phyloP scores from a whole-genome alignment of 2,888 invertebrate species.

The Microctonus hyperodae region DNA sequence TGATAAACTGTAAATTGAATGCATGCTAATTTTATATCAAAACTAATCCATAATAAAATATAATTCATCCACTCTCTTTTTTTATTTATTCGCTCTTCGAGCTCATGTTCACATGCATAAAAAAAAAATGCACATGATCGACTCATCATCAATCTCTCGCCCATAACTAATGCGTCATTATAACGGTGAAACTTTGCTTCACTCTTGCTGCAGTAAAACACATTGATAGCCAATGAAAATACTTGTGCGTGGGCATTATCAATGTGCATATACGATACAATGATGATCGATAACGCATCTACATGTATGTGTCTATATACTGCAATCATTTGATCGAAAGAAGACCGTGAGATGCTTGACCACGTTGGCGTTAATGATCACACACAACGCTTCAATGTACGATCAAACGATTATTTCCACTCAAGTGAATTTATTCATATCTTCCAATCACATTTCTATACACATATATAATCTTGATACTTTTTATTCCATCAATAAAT shows the following conservation, averaged over 20 bases:
- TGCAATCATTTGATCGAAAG: background rate
- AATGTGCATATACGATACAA: background rate
- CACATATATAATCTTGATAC: background rate
- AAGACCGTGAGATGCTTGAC: background rate
- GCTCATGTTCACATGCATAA: slow-evolving; percentile 4
- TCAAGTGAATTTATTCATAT: slow-evolving; percentile 1
- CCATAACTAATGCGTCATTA: background rate
- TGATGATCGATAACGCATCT: background rate
- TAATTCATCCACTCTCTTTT: background rate
- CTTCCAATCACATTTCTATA: background rate
- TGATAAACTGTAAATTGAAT: background rate
- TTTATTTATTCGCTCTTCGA: background rate
- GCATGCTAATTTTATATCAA: background rate
- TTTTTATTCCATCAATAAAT: background rate
- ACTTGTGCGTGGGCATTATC: background rate
- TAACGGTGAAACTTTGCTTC: background rate
- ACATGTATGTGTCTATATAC: background rate
- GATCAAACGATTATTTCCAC: background rate
- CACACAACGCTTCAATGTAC: background rate
- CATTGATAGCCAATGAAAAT: background rate
- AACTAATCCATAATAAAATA: background rate
- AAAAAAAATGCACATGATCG: slow-evolving; percentile 19
- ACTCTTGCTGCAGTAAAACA: background rate
- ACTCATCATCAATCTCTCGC: slow-evolving; percentile 18
- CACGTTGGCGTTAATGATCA: background rate